Evolutionary conservation across 2,113 vertebrate species (phyloP).

Genomic region (Panthera leo): DNA sequence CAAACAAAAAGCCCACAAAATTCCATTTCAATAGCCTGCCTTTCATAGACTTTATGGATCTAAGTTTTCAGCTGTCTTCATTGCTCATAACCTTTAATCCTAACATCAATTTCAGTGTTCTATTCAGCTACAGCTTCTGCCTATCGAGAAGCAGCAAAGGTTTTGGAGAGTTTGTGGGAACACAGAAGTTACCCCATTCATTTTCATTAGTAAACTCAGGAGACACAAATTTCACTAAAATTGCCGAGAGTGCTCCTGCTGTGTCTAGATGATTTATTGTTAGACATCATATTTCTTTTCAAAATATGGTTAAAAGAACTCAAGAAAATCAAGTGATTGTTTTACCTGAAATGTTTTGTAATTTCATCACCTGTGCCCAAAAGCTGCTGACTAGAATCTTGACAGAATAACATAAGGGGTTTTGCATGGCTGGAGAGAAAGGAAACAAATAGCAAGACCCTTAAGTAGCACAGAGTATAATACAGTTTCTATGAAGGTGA

Average conservation of each 20-base stretch:
- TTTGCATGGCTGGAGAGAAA: background rate
- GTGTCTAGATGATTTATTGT: constrained; percentile 69
- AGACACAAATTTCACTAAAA: constrained; percentile 65
- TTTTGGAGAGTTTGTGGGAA: constrained; percentile 74
- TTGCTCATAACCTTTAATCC: constrained; percentile 81
- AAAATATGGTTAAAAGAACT: constrained; percentile 68
- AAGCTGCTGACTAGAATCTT: background rate
- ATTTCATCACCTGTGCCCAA: constrained; percentile 14
- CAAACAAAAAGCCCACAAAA: constrained; percentile 44
- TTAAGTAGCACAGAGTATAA: background rate
- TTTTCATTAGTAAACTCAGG: constrained; percentile 80
- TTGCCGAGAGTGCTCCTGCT: constrained; percentile 50
- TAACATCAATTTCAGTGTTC: constrained; percentile 67
- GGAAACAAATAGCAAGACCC: background rate
- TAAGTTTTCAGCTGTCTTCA: constrained; percentile 73
- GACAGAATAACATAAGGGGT: background rate
- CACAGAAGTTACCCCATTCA: constrained; percentile 68
- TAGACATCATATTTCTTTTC: constrained; percentile 61
- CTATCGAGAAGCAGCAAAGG: constrained; percentile 65
- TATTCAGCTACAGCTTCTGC: constrained; percentile 72
- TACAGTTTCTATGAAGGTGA: background rate
- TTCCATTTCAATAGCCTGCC: constrained; percentile 56
- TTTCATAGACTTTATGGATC: constrained; percentile 67
- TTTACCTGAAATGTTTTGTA: constrained; percentile 56
- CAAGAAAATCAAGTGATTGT: constrained; percentile 39